A percentile compares a stretch with the other conserved stretches of the same genome.
phyloP scores from a whole-genome alignment of 2,113 vertebrate species.

The Ophiodon elongatus region DNA sequence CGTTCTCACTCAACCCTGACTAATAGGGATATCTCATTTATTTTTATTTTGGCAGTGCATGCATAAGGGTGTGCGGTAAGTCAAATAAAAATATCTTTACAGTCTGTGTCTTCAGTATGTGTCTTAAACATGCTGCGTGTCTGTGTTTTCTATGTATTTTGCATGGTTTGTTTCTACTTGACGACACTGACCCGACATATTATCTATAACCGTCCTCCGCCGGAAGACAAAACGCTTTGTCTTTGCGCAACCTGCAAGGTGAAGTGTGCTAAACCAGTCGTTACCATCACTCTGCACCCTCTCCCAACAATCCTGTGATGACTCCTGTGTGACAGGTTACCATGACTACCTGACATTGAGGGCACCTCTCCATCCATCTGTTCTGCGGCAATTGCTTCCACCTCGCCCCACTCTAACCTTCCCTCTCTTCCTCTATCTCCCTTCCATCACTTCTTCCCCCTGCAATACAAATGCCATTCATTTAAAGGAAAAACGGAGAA shows the following conservation, averaged over 20 bases:
- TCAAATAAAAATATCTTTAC: background rate
- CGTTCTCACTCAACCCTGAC: conserved; percentile 21
- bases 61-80: background rate
- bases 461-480: conserved; percentile 53
- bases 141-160: background rate
- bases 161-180: background rate
- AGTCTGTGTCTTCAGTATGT: background rate
- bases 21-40: conserved; percentile 36
- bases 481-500: conserved; percentile 52
- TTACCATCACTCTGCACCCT: conserved; percentile 44
- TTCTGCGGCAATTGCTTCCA: conserved; percentile 62
- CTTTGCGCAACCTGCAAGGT: conserved; percentile 32
- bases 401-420: conserved; percentile 49
- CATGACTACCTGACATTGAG: conserved; percentile 72
- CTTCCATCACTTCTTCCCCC: conserved; percentile 34
- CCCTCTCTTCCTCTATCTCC: conserved; percentile 27
- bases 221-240: conserved; percentile 17
- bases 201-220: background rate
- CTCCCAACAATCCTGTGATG: conserved; percentile 35
- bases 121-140: no score
- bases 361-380: conserved; percentile 70
- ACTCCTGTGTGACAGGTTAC: conserved; percentile 62
- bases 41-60: conserved; percentile 14
- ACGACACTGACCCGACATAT: background rate
- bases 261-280: conserved; percentile 45